A percentile compares a stretch with the other conserved stretches of the same genome.
Evolutionary conservation across 1,140 invertebrate genomes (phyloP).

Genomic region (Brachystomella parvula): DNA sequence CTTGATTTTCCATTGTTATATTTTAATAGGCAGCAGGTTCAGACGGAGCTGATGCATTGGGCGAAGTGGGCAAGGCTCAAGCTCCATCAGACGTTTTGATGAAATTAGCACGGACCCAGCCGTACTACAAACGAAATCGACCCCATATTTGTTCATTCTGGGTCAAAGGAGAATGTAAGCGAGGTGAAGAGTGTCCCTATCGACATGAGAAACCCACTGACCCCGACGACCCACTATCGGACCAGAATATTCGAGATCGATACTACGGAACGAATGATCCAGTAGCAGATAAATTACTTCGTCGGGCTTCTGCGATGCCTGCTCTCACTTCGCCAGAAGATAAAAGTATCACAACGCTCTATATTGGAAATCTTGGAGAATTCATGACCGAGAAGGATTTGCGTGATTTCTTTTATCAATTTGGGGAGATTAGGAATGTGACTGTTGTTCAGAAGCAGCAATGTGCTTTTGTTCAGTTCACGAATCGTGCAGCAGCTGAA

Average conservation of each 20-base stretch:
- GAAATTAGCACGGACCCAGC: slow-evolving; percentile 90
- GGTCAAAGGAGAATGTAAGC: slow-evolving; percentile 98
- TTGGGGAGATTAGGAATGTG: slow-evolving; percentile 92
- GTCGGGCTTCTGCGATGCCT: slow-evolving; percentile 85
- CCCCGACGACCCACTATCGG: slow-evolving; percentile 96
- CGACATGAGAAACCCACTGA: slow-evolving; percentile 98
- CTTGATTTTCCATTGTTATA: slow-evolving; percentile 5
- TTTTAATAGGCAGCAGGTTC: slow-evolving; percentile 43
- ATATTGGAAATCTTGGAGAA: slow-evolving; percentile 87
- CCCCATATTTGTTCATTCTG: slow-evolving; percentile 99
- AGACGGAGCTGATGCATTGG: slow-evolving; percentile 47
- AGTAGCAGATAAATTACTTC: slow-evolving; percentile 94
- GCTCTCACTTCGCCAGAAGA: slow-evolving; percentile 92
- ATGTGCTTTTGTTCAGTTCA: slow-evolving; percentile 97
- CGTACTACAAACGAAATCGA: slow-evolving; percentile 97
- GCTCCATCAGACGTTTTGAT: slow-evolving; percentile 71
- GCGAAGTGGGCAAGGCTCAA: slow-evolving; percentile 48
- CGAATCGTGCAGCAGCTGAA: slow-evolving; percentile 78
- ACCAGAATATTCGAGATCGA: slow-evolving; percentile 98
- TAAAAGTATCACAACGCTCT: slow-evolving; percentile 89
- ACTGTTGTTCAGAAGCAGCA: slow-evolving; percentile 87
- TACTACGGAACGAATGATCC: slow-evolving; percentile 99
- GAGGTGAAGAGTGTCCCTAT: slow-evolving; percentile 99
- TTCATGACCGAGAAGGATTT: slow-evolving; percentile 83
- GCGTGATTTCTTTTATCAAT: slow-evolving; percentile 92